Percentiles rank a stretch among this genome's conserved stretches.
These are phyloP conservation scores for Tinamus major DNA, from an alignment of 2,797 vertebrate genomes.

Conservation along the genomic window DNA sequence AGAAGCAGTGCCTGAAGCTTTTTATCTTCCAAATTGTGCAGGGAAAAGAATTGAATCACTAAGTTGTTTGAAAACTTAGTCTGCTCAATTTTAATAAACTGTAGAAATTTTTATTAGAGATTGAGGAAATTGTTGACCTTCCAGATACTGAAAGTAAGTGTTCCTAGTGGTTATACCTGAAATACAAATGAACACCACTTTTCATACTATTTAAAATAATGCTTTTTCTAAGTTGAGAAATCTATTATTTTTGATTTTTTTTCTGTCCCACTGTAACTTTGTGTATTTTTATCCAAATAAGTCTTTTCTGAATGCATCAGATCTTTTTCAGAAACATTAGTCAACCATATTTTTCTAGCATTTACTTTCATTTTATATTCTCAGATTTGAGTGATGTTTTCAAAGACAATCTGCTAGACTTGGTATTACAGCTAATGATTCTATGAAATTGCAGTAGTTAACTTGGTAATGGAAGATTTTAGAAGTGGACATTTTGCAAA, in stretches of 20 bases:
- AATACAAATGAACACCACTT: background rate
- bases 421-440: background rate
- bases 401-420: background rate
- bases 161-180: background rate
- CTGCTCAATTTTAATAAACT: constrained; percentile 42
- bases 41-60: background rate
- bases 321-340: background rate
- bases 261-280: background rate
- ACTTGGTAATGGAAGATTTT: background rate
- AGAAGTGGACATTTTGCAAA: background rate
- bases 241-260: background rate
- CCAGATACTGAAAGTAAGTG: background rate
- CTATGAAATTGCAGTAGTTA: background rate
- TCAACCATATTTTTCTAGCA: background rate
- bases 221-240: background rate
- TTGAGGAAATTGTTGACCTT: background rate
- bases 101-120: constrained; percentile 37
- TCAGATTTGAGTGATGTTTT: background rate
- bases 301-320: background rate
- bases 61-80: constrained; percentile 4
- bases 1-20: background rate
- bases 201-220: background rate
- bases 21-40: background rate
- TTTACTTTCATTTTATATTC: background rate
- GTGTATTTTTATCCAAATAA: background rate